Conservation (phyloP, 2,888 invertebrate species). For the Ceraclea dissimilis region DNA sequence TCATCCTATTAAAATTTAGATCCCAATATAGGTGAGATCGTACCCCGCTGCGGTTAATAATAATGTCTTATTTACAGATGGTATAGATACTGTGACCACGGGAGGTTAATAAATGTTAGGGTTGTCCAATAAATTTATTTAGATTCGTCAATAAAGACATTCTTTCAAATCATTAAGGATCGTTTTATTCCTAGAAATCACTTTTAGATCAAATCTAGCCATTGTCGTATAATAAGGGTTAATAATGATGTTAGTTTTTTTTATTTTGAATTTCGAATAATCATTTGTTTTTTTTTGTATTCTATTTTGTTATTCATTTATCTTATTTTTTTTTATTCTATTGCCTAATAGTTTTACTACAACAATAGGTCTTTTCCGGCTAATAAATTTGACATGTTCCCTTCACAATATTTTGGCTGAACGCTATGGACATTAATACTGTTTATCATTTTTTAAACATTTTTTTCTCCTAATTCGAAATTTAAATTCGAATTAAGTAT, state of each 20-base stretch:
- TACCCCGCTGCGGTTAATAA: background rate
- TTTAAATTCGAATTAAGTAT: too few species aligned
- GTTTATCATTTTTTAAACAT: too few species aligned
- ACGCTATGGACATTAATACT: too few species aligned
- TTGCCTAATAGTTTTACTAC: too few species aligned
- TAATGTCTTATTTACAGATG: background rate
- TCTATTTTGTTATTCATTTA: background rate
- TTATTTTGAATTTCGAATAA: background rate
- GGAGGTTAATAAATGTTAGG: conserved; percentile 2
- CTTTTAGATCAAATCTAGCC: background rate
- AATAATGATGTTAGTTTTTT: background rate
- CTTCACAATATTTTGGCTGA: too few species aligned
- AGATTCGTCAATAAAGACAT: conserved; percentile 1
- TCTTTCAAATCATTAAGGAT: background rate
- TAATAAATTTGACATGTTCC: too few species aligned
- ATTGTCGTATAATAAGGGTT: conserved; percentile 2
- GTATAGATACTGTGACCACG: background rate
- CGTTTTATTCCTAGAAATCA: background rate
- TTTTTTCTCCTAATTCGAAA: too few species aligned
- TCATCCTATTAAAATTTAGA: conserved; percentile 1
- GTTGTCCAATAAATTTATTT: background rate
- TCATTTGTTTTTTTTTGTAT: background rate
- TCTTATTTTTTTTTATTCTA: too few species aligned
- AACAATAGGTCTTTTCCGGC: too few species aligned
- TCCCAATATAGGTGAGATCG: background rate